Conservation (phyloP, 1,140 invertebrate genomes). For the Drosophila willistoni region DNA sequence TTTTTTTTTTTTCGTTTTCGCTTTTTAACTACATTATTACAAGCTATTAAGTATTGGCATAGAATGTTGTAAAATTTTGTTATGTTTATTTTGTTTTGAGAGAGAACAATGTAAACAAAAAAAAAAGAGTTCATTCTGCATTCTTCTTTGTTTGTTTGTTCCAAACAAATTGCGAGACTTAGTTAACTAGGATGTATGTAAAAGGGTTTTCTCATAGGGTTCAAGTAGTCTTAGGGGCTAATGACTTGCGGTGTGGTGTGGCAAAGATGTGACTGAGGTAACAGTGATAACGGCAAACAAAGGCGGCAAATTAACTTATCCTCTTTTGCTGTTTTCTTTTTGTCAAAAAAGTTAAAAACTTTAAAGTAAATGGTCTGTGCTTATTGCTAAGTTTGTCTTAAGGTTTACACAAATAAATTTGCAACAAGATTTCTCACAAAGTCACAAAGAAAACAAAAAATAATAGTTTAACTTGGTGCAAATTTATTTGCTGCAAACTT, state of each 20-base stretch:
- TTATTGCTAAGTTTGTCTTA: constrained; percentile 23
- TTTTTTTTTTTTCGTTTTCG: constrained; percentile 13
- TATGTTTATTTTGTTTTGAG: neutral
- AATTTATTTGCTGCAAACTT: constrained; percentile 1
- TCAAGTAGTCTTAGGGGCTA: constrained; percentile 54
- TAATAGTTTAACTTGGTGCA: neutral
- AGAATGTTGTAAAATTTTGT: constrained; percentile 40
- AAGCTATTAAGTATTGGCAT: constrained; percentile 80
- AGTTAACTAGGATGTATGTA: neutral
- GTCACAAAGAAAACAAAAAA: neutral
- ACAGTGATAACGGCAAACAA: constrained; percentile 55
- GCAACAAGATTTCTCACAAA: neutral
- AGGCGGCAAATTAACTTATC: constrained; percentile 46
- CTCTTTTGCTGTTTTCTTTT: constrained; percentile 8
- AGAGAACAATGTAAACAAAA: neutral
- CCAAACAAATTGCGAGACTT: neutral
- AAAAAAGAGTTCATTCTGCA: neutral
- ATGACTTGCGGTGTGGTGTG: constrained; percentile 55
- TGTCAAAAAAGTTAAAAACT: neutral
- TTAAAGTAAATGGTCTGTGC: constrained; percentile 30
- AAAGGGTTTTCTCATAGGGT: neutral
- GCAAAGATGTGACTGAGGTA: constrained; percentile 56
- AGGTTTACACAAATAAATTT: constrained; percentile 4
- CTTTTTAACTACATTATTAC: constrained; percentile 47
- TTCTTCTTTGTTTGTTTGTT: neutral